Evolutionary conservation across 2,797 vertebrate species (phyloP), one percentile per base, ranked within the genome.

Genomic region (Hemitrygon akajei): DNA sequence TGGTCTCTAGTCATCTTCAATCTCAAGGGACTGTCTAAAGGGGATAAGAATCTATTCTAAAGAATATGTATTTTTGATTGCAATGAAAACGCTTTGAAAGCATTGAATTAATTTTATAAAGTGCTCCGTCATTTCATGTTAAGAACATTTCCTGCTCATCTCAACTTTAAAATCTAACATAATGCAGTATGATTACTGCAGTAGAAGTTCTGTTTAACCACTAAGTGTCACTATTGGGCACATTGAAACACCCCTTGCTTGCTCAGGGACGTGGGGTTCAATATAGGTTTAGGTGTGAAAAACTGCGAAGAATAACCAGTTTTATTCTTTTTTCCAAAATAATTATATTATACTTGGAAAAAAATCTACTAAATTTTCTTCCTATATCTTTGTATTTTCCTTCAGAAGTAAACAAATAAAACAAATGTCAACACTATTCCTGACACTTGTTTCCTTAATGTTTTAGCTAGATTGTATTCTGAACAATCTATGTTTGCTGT

Each of bases 151-250:
- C 56, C 47, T 58, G 47, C 60, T 60, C 56, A 60, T 86, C 58
- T 86, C 58, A n/a, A n/a, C 82, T n/a, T 86, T 60, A 86, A 30
- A 86, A 58, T 86, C 56, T 86, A 27, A 60, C 58, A n/a, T 58
- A 86, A 86, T 60, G 56, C 58, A 86, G 25, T 30, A n/a, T 58
- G 81, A 58, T 3, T 60, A 86, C 11, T 60, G 11, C 27, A n/a
- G 47, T 56, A 30, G n/a, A n/a, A 30, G 56, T 86, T 86, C 56
- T 86, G 56, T 60, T n/a, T 86, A 14, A 25, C 82, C 82, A 86
- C 82, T 86, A 27, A 86, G 82, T 86, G 82, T 86, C 82, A 86
- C 82, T 86, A 86, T 86, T 60, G 82, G 56, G 82, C 56, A 60
- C 25, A 6, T 60, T n/a, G 82, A 86, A 86, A 60, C 37, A 86